Evolutionary conservation across 2,888 invertebrate genomes (phyloP).

Genomic region (Synanthedon formicaeformis): DNA sequence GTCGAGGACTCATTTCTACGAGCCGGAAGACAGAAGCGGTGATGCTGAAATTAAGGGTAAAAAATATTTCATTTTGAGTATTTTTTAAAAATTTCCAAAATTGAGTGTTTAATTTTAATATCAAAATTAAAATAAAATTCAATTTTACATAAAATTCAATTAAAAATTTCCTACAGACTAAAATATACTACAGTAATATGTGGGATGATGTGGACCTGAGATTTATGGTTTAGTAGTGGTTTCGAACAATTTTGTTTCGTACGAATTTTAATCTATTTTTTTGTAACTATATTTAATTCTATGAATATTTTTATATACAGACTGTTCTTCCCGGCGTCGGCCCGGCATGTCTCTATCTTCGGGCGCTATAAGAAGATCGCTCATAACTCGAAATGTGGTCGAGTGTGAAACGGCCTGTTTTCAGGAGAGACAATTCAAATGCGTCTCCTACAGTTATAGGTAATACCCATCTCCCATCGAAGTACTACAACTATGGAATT

Average conservation of each 20-base stretch:
- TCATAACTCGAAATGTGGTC: constrained; percentile 75
- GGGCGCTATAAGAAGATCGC: constrained; percentile 74
- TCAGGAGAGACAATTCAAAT: constrained; percentile 76
- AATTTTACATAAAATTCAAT: too few relatives aligned
- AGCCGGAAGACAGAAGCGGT: constrained; percentile 25
- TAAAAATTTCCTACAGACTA: too few relatives aligned
- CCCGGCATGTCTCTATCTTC: constrained; percentile 81
- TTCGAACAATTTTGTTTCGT: too few relatives aligned
- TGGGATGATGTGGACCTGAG: too few relatives aligned
- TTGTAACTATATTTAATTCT: background rate
- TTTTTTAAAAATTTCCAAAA: too few relatives aligned
- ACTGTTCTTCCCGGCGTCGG: constrained; percentile 80
- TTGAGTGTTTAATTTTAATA: too few relatives aligned
- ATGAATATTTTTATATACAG: constrained; percentile 33
- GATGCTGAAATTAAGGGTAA: constrained; percentile 37
- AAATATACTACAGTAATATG: too few relatives aligned
- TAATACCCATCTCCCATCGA: constrained; percentile 16
- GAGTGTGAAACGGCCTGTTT: constrained; percentile 84
- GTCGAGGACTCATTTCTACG: constrained; percentile 15
- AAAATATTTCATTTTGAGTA: background rate
- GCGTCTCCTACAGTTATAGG: constrained; percentile 84
- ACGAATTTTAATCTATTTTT: too few relatives aligned
- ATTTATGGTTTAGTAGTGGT: too few relatives aligned
- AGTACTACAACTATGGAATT: too few relatives aligned
- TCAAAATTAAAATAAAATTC: too few relatives aligned